phyloP scores from a whole-genome alignment of 2,113 vertebrate genomes.

The Macaca fascicularis region T2T-MFA8v1.1 NC_088392.1:7348001-7348500 shows the following conservation, averaged over 20 bases:
- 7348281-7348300: background rate
- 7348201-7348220: background rate
- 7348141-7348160: background rate
- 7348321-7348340: background rate
- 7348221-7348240: background rate
- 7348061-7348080: background rate
- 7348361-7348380: background rate
- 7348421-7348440: background rate
- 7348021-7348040: background rate
- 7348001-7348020: background rate
- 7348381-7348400: background rate
- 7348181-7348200: background rate
- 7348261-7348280: background rate
- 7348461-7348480: slow-evolving; percentile 3
- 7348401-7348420: background rate
- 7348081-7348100: background rate
- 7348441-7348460: background rate
- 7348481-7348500: background rate
- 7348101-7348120: background rate
- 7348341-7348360: too few relatives aligned
- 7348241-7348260: background rate
- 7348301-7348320: background rate
- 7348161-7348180: background rate
- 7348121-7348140: background rate
- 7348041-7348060: background rate